These are phyloP conservation scores for Geotrupes spiniger DNA, from an alignment of 2,888 invertebrate genomes.

Conservation along the genomic window DNA sequence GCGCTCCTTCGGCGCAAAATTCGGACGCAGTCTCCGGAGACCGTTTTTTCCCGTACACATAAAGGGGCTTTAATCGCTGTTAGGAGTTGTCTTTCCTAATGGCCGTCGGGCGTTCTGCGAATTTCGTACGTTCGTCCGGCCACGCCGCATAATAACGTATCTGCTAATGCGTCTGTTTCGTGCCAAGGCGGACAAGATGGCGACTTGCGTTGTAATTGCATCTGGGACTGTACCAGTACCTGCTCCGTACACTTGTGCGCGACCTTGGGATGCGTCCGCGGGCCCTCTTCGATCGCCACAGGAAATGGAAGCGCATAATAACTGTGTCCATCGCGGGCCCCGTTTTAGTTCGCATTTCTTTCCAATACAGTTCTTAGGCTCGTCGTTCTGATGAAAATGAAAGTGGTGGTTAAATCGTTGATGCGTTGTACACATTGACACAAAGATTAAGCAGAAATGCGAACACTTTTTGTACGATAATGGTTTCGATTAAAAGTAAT, in stretches of 20 bases:
- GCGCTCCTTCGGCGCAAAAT: too few relatives aligned
- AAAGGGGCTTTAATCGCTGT: slow-evolving; percentile 1
- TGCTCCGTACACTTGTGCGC: slow-evolving; percentile 7
- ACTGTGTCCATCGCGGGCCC: too few relatives aligned
- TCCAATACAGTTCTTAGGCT: too few relatives aligned
- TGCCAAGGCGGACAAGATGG: slow-evolving; percentile 11
- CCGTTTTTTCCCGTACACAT: too few relatives aligned
- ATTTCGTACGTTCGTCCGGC: neutral
- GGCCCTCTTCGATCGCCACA: slow-evolving; percentile 9
- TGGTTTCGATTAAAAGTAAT: too few relatives aligned
- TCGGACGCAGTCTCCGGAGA: too few relatives aligned
- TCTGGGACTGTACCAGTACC: slow-evolving; percentile 11
- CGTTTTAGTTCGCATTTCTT: too few relatives aligned
- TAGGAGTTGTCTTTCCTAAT: slow-evolving; percentile 5
- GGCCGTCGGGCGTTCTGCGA: neutral
- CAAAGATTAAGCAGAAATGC: too few relatives aligned
- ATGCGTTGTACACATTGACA: too few relatives aligned
- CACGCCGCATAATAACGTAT: slow-evolving; percentile 1
- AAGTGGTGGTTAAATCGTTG: too few relatives aligned
- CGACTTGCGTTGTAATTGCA: slow-evolving; percentile 10
- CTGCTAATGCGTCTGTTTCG: slow-evolving; percentile 12
- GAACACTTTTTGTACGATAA: too few relatives aligned
- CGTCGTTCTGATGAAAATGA: too few relatives aligned
- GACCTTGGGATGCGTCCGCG: slow-evolving; percentile 11
- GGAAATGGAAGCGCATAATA: slow-evolving; percentile 4